Percentiles rank a stretch among this genome's conserved stretches.
Evolutionary conservation across 2,113 vertebrate genomes (phyloP).

Genomic region (Tonatia bakeri): DNA sequence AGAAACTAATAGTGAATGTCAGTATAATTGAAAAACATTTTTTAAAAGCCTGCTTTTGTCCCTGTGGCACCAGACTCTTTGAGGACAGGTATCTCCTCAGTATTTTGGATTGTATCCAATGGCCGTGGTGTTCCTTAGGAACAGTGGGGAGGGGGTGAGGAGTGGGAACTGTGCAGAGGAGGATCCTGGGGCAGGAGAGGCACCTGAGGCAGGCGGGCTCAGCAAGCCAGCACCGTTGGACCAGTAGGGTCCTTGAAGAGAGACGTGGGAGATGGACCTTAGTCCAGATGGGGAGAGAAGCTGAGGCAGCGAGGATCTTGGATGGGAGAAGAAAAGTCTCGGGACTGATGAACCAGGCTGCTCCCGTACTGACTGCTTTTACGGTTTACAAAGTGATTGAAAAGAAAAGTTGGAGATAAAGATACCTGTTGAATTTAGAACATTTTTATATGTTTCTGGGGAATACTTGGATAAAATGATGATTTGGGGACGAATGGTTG

Average conservation of each 20-base stretch:
- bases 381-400: background rate
- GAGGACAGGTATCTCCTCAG: background rate
- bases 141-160: fast-evolving
- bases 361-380: background rate
- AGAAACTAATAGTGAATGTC: background rate
- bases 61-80: background rate
- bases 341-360: too few species aligned
- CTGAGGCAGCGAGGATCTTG: background rate
- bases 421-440: background rate
- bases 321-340: background rate
- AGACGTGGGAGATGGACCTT: background rate
- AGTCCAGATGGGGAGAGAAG: background rate
- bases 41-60: background rate
- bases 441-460: background rate
- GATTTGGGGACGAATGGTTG: background rate
- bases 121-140: background rate
- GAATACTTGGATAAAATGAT: background rate
- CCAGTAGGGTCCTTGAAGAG: background rate
- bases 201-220: background rate
- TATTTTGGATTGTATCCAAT: background rate
- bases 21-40: background rate
- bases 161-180: background rate
- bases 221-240: background rate
- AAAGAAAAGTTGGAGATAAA: background rate
- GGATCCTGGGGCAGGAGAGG: too few species aligned